A percentile compares a stretch with the other conserved stretches of the same genome.
Conservation (phyloP, 2,797 vertebrate species). For the Carapus acus region DNA sequence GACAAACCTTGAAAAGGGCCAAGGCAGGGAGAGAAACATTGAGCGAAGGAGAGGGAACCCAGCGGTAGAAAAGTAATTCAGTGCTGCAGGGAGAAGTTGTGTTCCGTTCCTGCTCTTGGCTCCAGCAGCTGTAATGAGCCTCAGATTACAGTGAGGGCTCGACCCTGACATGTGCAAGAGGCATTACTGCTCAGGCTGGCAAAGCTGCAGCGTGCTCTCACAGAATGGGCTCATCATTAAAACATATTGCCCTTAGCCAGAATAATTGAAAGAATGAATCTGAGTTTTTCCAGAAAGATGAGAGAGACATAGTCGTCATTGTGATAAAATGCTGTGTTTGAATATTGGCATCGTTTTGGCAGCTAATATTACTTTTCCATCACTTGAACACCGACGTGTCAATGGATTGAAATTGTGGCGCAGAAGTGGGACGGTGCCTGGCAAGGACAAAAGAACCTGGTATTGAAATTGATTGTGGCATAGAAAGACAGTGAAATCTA, state of each 20-base stretch:
- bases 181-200: conserved; percentile 64
- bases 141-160: conserved; percentile 71
- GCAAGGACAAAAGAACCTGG: conserved; percentile 1
- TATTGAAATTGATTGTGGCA: conserved; percentile 4
- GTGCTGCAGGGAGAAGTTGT: conserved; percentile 71
- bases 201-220: conserved; percentile 64
- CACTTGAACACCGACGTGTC: conserved; percentile 8
- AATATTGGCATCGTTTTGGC: conserved; percentile 15
- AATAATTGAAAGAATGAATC: conserved; percentile 70
- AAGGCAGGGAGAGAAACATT: conserved; percentile 61
- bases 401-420: conserved; percentile 1
- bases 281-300: conserved; percentile 44
- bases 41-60: conserved; percentile 57
- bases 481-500: neutral
- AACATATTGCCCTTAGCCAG: conserved; percentile 75
- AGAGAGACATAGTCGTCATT: conserved; percentile 18
- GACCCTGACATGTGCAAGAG: conserved; percentile 76
- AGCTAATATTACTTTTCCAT: conserved; percentile 5
- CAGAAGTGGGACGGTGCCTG: conserved; percentile 5
- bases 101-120: conserved; percentile 69
- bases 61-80: conserved; percentile 72
- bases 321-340: conserved; percentile 28
- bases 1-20: conserved; percentile 63
- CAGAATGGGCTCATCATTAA: conserved; percentile 77
- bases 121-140: conserved; percentile 74